Base-by-base conservation (phyloP, 2,888 invertebrate species). In the Tenthredo scrophulariae region DNA sequence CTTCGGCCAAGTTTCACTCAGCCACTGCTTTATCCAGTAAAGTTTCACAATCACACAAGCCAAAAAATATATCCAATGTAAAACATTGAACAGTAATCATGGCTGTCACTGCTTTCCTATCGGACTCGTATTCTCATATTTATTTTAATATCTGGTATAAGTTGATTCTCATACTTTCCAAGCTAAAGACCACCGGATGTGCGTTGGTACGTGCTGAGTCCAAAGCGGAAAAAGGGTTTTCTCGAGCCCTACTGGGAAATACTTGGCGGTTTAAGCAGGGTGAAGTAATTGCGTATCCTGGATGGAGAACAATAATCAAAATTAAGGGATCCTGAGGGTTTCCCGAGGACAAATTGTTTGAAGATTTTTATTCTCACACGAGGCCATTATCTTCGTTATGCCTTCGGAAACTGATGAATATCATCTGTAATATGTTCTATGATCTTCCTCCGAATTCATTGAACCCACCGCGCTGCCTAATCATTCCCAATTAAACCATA, bases 211-310 rank as follows among this genome's bases (percentile, higher is more conserved):
- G 40, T 74, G 74, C 74, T 26, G 43, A 77, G 54, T 77, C 50
- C 50, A 77, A 33, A 77, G 18, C 26, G 50, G 50, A 33, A 54
- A 33, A 54, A 77, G 77, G 50, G 29, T 77, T 46, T 33, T n/a
- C 33, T 18, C n/a, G 29, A 50, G 50, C 50, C 77, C 29, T 29
- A 77, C 77, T 33, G 77, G 77, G 50, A 77, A 77, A 54, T 50
- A n/a, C 50, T 77, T 29, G 50, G 77, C 50, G 46, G 50, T 54
- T 77, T 33, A 33, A 46, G 15, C 77, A 13, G 18, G 77, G 50
- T 54, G 77, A 54, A 54, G 40, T 54, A 77, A 77, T 54, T 33
- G 77, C 77, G 29, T 77, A 77, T 77, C 50, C 77, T 54, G 77
- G 54, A 10, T 54, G 50, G 54, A 29, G 77, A 46, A 50, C 22